phyloP scores from a whole-genome alignment of 2,888 invertebrate genomes.

The Andrena praecox region DNA sequence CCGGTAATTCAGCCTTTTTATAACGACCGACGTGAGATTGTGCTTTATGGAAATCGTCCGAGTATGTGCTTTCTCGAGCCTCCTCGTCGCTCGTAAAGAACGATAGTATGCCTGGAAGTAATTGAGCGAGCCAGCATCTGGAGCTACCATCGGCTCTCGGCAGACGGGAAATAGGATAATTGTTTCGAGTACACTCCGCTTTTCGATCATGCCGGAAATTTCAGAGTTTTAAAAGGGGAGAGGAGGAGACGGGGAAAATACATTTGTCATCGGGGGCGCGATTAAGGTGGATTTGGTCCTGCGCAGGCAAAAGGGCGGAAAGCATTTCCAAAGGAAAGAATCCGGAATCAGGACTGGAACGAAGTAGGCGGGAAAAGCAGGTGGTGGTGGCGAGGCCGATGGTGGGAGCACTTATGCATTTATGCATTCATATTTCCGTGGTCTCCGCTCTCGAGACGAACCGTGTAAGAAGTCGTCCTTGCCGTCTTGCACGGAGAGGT shows the following conservation, averaged over 20 bases:
- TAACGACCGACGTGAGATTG: conserved; percentile 39
- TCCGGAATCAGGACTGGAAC: conserved; percentile 69
- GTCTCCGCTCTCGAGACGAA: conserved; percentile 76
- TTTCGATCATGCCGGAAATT: no score
- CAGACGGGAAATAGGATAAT: no score
- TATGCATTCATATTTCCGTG: conserved; percentile 85
- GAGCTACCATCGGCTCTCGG: no score
- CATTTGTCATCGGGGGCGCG: conserved; percentile 41
- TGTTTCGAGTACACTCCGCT: no score
- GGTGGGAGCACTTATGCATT: conserved; percentile 83
- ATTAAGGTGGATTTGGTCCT: conserved; percentile 36
- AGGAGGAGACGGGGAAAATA: not conserved
- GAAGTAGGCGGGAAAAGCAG: conserved; percentile 69
- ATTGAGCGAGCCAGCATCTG: no score
- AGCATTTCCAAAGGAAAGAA: conserved; percentile 63
- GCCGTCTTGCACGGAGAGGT: conserved; percentile 64
- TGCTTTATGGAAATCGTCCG: conserved; percentile 9
- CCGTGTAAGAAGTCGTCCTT: conserved; percentile 77
- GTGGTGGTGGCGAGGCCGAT: conserved; percentile 63
- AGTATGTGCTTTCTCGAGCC: conserved; percentile 9
- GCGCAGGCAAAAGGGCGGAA: conserved; percentile 59
- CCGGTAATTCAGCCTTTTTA: conserved; percentile 46
- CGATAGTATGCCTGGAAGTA: no score
- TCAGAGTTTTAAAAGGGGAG: not conserved
- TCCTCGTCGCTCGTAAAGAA: conserved; percentile 8